A percentile compares a stretch with the other conserved stretches of the same genome.
Evolutionary conservation across 2,888 invertebrate species (phyloP).

Genomic region (Limnephilus rhombicus): DNA sequence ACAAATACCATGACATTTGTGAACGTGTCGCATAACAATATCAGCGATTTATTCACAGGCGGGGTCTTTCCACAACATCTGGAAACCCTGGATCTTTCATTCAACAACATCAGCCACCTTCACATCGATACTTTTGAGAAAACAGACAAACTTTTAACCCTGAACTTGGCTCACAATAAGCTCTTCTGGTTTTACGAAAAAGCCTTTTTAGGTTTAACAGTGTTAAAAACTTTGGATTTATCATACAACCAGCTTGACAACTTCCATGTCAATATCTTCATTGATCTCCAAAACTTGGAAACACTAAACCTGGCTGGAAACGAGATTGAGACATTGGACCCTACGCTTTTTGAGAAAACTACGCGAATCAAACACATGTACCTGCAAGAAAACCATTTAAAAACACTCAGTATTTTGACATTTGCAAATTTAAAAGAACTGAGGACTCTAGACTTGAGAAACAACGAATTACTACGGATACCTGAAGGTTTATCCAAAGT

Average conservation of each 20-base stretch:
- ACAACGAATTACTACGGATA: neutral
- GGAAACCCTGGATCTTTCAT: slow-evolving; percentile 12
- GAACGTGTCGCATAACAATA: slow-evolving; percentile 9
- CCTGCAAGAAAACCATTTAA: neutral
- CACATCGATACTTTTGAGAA: neutral
- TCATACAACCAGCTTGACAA: neutral
- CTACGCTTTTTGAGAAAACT: neutral
- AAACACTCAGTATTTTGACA: neutral
- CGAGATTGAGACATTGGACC: neutral
- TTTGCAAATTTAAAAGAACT: neutral
- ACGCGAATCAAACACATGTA: neutral
- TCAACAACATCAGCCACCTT: neutral
- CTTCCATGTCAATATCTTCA: neutral
- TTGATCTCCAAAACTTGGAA: neutral
- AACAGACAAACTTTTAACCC: neutral
- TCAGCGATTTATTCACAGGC: neutral
- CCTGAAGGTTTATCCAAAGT: neutral
- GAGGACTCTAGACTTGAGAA: slow-evolving; percentile 7
- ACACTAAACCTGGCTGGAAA: slow-evolving; percentile 19
- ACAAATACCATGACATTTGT: neutral
- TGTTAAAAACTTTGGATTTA: neutral
- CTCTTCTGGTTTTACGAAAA: slow-evolving; percentile 4
- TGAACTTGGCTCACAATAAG: neutral
- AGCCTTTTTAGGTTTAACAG: neutral
- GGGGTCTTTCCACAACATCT: neutral